phyloP scores from a whole-genome alignment of 2,797 vertebrate genomes.

The Enoplosus armatus region DNA sequence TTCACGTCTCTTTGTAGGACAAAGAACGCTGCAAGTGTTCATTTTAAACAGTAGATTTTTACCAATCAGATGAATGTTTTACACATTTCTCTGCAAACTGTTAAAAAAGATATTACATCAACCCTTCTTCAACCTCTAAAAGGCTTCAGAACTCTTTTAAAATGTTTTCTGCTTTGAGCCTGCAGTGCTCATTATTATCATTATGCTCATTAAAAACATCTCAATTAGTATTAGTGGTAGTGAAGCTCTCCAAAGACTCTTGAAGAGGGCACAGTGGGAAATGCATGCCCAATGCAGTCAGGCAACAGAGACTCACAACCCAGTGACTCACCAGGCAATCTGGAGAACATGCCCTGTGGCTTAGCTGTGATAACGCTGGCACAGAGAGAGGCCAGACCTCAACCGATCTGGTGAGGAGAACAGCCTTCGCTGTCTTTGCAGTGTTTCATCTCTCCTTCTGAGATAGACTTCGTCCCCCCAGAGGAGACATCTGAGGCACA shows the following conservation, averaged over 20 bases:
- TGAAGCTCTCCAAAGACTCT: conserved; percentile 37
- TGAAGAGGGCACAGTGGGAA: conserved; percentile 54
- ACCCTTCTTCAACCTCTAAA: neutral
- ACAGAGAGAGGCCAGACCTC: conserved; percentile 78
- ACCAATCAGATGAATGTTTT: neutral
- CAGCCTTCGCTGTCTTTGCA: conserved; percentile 55
- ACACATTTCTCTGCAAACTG: neutral
- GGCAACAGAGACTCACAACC: conserved; percentile 70
- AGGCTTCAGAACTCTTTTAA: neutral
- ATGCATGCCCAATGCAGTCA: conserved; percentile 65
- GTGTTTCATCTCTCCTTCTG: conserved; percentile 61
- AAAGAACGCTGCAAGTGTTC: neutral
- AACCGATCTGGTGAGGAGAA: conserved; percentile 76
- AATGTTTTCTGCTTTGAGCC: conserved; percentile 3
- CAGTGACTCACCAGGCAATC: conserved; percentile 85
- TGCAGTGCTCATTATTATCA: neutral
- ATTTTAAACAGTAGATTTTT: conserved; percentile 3
- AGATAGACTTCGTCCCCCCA: conserved; percentile 54
- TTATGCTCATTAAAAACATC: conserved; percentile 23
- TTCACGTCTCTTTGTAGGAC: neutral
- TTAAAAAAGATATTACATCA: neutral
- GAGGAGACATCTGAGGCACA: conserved; percentile 55
- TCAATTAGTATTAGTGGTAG: conserved; percentile 21
- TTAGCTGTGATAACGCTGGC: conserved; percentile 81
- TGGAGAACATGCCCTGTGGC: conserved; percentile 84